Base-by-base conservation (phyloP, 2,888 invertebrate genomes). In the Euzetes globulus region DNA sequence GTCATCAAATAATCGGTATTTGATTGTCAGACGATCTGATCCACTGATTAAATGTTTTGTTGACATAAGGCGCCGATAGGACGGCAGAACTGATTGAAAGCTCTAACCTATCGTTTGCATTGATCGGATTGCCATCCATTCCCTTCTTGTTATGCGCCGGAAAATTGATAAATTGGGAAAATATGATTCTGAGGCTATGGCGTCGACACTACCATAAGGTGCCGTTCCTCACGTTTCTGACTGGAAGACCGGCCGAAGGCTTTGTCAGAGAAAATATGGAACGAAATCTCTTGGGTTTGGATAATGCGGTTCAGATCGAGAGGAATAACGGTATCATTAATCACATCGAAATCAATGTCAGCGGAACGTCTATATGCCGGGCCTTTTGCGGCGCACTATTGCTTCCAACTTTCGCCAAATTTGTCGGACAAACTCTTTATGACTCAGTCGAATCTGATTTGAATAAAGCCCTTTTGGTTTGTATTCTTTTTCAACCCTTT, bases 151-250 rank as follows among this genome's bases (percentile, higher is more conserved):
- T 98, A 75, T 91, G 97, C 81, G 87, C 95, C 80, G 93, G 94
- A 52, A 92, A 95, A 84, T 91, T 97, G 90, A 90, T 97, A 79
- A 89, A 92, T 80, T 98, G 97, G 97, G 97, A 98, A 84, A 96
- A 85, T 88, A 94, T 83, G 76, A 76, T 84, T 7, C 79, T 85
- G 22, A 79, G 81, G 45, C 76, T 84, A 15, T 84, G 84, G 84
- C 77, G 77, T 17, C 13, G 71, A 33, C 60, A 76, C 65, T 41
- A 76, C 22, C 58, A 58, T 11, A 50, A 63, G 11, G 41, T 75
- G 15, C 76, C 76, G 15, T 70, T 76, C 13, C 33, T 76, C 13
- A 29, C 65, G 1, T 58, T 71, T 55, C 17, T 75, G 7, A 58
- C 74, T 2, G 76, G 76, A 25, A 55, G 50, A 19, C 76, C 76